phyloP scores from a whole-genome alignment of 1,140 invertebrate genomes.

The Achatina immaculata region DNA sequence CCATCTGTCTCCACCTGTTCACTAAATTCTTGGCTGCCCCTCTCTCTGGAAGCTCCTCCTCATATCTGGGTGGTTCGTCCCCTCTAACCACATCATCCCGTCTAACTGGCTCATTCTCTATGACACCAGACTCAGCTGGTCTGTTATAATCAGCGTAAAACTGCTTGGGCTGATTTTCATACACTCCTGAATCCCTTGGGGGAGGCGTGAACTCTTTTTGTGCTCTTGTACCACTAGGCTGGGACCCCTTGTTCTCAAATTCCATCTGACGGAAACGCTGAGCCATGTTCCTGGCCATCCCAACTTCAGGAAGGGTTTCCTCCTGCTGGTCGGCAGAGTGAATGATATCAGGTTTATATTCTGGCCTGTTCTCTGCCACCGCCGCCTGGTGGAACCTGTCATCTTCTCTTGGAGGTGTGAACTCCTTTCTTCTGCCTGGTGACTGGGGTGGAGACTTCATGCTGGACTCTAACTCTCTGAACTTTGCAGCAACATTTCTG shows the following conservation, averaged over 20 bases:
- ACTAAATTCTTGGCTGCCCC: conserved; percentile 64
- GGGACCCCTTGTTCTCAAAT: conserved; percentile 38
- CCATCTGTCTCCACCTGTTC: conserved; percentile 61
- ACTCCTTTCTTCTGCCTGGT: conserved; percentile 49
- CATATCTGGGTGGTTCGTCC: conserved; percentile 37
- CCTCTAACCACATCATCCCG: conserved; percentile 54
- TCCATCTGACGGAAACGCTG: conserved; percentile 59
- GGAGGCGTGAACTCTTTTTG: conserved; percentile 58
- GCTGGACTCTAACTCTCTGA: conserved; percentile 55
- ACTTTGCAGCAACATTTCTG: conserved; percentile 60
- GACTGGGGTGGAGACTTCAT: conserved; percentile 44
- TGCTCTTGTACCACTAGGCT: conserved; percentile 43
- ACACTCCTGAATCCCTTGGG: conserved; percentile 51
- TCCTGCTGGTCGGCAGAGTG: conserved; percentile 48
- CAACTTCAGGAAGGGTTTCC: conserved; percentile 59
- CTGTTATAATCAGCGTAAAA: conserved; percentile 52
- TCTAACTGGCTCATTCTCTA: conserved; percentile 57
- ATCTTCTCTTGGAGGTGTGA: conserved; percentile 60
- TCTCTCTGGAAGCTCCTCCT: conserved; percentile 61
- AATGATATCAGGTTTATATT: conserved; percentile 52
- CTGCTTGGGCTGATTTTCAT: conserved; percentile 56
- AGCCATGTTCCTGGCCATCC: conserved; percentile 58
- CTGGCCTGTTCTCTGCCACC: conserved; percentile 59
- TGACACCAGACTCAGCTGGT: conserved; percentile 59
- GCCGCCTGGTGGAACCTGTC: conserved; percentile 45